Conservation (phyloP, 2,888 invertebrate genomes). For the Lasioglossum morio region DNA sequence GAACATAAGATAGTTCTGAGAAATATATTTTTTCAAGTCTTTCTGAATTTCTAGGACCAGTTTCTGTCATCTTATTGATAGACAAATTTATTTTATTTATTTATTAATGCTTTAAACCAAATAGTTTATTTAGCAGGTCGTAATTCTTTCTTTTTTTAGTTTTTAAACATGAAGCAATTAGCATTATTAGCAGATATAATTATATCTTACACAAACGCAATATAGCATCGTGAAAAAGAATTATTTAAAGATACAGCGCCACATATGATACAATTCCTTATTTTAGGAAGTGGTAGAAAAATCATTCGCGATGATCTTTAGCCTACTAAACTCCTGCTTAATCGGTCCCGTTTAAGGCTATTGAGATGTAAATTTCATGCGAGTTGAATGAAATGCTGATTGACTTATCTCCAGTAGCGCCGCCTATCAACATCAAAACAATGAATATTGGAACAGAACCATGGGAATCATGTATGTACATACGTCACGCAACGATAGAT, state of each 20-base stretch:
- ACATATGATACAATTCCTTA: not conserved
- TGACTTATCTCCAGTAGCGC: conserved; percentile 1
- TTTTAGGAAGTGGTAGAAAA: not conserved
- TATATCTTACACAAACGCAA: not conserved
- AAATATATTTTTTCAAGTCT: not conserved
- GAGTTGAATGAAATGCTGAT: conserved; percentile 13
- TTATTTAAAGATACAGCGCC: not conserved
- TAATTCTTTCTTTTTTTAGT: not conserved
- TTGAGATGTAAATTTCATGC: not conserved
- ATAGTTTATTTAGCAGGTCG: no score
- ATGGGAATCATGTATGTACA: not conserved
- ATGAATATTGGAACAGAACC: not conserved
- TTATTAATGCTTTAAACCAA: no score
- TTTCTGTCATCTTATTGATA: not conserved
- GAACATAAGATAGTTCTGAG: not conserved
- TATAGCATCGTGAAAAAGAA: not conserved
- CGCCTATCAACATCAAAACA: not conserved
- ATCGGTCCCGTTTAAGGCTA: not conserved
- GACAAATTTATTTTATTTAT: no score
- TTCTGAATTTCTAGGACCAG: not conserved
- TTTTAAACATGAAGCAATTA: not conserved
- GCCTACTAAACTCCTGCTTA: not conserved
- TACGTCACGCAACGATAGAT: not conserved
- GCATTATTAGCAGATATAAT: no score
- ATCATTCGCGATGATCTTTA: not conserved